Evolutionary conservation across 2,113 vertebrate genomes (phyloP).

Genomic region (Gracilinanus agilis): DNA sequence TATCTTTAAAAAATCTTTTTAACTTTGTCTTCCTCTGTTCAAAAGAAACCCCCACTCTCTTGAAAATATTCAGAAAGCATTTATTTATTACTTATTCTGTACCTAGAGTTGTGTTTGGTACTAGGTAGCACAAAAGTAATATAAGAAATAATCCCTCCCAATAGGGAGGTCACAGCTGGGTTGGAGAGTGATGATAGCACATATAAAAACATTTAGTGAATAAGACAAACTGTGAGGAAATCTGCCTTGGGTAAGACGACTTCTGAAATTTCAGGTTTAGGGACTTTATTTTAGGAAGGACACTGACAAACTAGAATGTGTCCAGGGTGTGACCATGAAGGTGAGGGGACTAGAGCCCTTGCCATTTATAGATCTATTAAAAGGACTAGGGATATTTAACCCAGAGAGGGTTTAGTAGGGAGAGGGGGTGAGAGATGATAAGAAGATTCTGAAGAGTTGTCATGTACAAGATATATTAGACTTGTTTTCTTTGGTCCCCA

Average conservation of each 20-base stretch:
- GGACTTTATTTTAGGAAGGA: background rate
- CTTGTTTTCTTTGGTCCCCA: background rate
- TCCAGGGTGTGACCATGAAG: background rate
- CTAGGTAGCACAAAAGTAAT: background rate
- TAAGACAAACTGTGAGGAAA: background rate
- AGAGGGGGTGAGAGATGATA: background rate
- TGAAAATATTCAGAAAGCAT: background rate
- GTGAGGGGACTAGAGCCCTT: background rate
- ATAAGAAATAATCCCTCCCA: background rate
- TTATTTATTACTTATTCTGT: background rate
- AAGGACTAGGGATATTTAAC: background rate
- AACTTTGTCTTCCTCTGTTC: background rate
- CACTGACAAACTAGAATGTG: background rate
- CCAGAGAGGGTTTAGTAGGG: background rate
- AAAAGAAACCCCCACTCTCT: background rate
- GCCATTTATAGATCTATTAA: background rate
- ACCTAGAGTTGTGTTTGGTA: background rate
- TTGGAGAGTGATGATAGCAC: background rate
- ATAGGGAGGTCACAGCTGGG: background rate
- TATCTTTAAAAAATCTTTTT: background rate
- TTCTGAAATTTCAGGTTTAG: background rate
- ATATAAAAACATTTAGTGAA: background rate
- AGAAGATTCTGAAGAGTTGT: background rate
- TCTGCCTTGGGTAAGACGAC: background rate
- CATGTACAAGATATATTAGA: background rate